Evolutionary conservation across 2,797 vertebrate genomes (phyloP).

Genomic region (Vireo griseus): DNA sequence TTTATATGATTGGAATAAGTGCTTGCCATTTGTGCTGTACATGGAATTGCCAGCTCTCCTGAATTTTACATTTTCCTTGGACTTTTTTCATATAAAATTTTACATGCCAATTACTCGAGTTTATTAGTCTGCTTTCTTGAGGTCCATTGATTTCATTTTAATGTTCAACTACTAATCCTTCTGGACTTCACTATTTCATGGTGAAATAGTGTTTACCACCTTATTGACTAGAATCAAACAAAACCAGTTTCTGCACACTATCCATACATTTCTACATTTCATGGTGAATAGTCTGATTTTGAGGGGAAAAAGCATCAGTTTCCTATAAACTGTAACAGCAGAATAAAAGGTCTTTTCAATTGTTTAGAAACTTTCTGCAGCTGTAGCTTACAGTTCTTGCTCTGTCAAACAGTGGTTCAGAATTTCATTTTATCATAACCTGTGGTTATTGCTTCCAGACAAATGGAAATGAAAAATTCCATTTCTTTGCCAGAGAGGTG

Average conservation of each 20-base stretch:
- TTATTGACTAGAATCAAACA: not conserved
- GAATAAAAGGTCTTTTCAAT: not conserved
- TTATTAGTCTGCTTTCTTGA: not conserved
- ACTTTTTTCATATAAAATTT: not conserved
- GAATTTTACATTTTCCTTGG: not conserved
- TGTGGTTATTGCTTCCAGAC: not conserved
- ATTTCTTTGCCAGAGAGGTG: not conserved
- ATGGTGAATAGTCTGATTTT: not conserved
- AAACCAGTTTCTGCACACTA: not conserved
- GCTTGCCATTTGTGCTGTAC: not conserved
- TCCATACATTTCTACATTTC: not conserved
- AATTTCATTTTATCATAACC: not conserved
- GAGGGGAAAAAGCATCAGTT: not conserved
- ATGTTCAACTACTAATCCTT: not conserved
- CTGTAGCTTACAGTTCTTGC: not conserved
- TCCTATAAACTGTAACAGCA: not conserved
- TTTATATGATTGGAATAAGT: not conserved
- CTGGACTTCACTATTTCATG: not conserved
- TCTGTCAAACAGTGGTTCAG: not conserved
- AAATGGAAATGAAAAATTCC: not conserved
- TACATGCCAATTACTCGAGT: not conserved
- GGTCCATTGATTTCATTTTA: not conserved
- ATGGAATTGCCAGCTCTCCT: not conserved
- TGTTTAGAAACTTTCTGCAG: not conserved
- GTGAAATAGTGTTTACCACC: not conserved